phyloP scores from a whole-genome alignment of 2,888 invertebrate genomes.

The Mamestra brassicae region DNA sequence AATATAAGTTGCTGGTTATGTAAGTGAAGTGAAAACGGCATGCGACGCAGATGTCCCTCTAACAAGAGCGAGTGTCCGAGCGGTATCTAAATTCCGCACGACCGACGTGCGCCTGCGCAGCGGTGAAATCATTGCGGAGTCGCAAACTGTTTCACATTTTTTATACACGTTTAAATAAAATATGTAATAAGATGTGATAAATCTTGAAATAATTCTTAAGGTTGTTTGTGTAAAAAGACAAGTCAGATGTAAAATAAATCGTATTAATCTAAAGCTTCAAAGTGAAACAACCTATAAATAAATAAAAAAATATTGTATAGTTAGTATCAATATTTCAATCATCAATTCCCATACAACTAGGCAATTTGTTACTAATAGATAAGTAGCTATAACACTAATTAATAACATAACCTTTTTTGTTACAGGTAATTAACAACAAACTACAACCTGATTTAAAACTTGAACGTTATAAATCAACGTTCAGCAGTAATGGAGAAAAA shows the following conservation, averaged over 20 bases:
- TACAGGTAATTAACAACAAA: slow-evolving; percentile 74
- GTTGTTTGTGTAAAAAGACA: background rate
- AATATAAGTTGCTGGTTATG: slow-evolving; percentile 62
- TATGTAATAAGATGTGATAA: background rate
- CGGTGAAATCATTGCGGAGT: slow-evolving; percentile 80
- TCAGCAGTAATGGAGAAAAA: slow-evolving; percentile 52
- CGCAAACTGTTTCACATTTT: slow-evolving; percentile 74
- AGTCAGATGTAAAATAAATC: background rate
- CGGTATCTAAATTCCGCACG: slow-evolving; percentile 84
- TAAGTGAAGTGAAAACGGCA: slow-evolving; percentile 80
- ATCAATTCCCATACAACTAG: background rate
- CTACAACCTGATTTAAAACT: slow-evolving; percentile 26
- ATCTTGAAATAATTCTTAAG: too few relatives aligned
- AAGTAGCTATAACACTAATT: slow-evolving; percentile 33
- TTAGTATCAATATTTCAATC: background rate
- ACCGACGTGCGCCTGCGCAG: slow-evolving; percentile 74
- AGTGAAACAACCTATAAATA: background rate
- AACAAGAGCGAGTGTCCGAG: slow-evolving; percentile 84
- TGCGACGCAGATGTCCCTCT: slow-evolving; percentile 80
- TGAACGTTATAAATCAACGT: slow-evolving; percentile 47
- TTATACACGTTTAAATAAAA: background rate
- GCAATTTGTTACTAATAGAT: slow-evolving; percentile 30
- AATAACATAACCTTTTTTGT: slow-evolving; percentile 61
- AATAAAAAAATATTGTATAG: background rate
- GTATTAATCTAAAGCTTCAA: background rate